Percentiles rank a stretch among this genome's conserved stretches.
Conservation (phyloP, 2,113 vertebrate genomes). For the Herpailurus yagouaroundi region DNA sequence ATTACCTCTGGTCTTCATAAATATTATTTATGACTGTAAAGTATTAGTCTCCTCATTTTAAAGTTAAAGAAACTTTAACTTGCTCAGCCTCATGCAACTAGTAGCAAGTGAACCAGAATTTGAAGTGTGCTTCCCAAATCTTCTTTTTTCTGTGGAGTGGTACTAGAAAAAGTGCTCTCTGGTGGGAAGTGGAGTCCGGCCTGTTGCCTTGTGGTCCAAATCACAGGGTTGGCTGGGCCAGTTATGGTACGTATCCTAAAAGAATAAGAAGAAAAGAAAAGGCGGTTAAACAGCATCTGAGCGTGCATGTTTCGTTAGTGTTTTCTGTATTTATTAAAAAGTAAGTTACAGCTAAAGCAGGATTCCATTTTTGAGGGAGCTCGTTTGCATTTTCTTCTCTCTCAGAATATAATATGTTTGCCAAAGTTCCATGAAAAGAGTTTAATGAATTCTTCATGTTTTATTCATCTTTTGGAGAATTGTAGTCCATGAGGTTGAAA, state of each 20-base stretch:
- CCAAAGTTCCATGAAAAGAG: background rate
- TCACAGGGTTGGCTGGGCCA: background rate
- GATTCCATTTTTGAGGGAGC: background rate
- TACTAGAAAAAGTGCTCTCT: background rate
- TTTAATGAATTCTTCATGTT: constrained; percentile 34
- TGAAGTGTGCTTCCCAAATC: background rate
- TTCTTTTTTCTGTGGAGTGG: background rate
- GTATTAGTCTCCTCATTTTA: constrained; percentile 35
- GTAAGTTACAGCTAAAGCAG: background rate
- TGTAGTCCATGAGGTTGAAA: background rate
- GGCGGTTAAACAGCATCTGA: background rate
- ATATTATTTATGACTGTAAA: constrained; percentile 2
- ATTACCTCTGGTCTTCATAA: background rate
- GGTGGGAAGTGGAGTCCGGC: background rate
- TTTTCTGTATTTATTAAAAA: constrained; percentile 22
- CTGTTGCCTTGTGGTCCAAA: background rate
- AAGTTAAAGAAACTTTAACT: background rate
- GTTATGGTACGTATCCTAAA: background rate
- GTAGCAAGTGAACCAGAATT: background rate
- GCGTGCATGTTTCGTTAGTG: background rate
- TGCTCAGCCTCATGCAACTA: background rate
- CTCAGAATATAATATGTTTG: background rate
- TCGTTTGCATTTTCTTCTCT: background rate
- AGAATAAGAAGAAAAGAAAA: background rate
- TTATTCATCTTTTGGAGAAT: constrained; percentile 27